Evolutionary conservation across 2,113 vertebrate genomes (phyloP), one percentile per base, ranked within the genome.

Genomic region (Seriola dumerili): DNA sequence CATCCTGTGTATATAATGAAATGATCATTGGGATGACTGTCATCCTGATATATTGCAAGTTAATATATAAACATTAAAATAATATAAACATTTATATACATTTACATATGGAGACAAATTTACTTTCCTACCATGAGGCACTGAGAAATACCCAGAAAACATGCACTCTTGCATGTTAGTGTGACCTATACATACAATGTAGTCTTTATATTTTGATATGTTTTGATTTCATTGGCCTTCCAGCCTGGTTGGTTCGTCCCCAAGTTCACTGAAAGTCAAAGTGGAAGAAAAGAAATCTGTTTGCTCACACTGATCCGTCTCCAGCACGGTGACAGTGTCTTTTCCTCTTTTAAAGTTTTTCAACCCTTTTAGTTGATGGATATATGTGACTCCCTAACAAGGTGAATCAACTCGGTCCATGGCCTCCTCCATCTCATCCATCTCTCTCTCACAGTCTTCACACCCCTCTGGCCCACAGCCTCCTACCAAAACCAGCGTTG

Each of bases 381-480:
- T 38, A 8, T 21, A 23, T 48, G 8, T 25, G 25, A 44, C 50
- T 57, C 46, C 8, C 79, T 92, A 95, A 88, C 94, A 95, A 42
- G 93, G 94, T 29, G 94, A 95, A 76, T 94, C 90, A 17, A 85
- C 90, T 62, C 80, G 76, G 42, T 93, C 91, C 78, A 94, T 83
- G 38, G 84, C 88, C 8, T 83, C 92, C 13, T 94, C 92, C 82
- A 94, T 94, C 76, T 94, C 87, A 65, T 95, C 95, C 89, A 91
- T 93, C 92, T 95, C 93, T 67, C 93, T 93, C 90, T 95, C 94
- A 32, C 94, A 96, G 90, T 96, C 95, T 70, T 95, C 94, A 65
- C 95, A 96, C 3, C 92, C 89, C 36, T 95, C 94, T 0, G 92
- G 78, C 29, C 93, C 91, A 16, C 93, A 95, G 29, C 94, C 89